A percentile compares a stretch with the other conserved stretches of the same genome.
Conservation (phyloP, 37 sponge, comb jelly and placozoan genomes). For the Crambe crambe region DNA sequence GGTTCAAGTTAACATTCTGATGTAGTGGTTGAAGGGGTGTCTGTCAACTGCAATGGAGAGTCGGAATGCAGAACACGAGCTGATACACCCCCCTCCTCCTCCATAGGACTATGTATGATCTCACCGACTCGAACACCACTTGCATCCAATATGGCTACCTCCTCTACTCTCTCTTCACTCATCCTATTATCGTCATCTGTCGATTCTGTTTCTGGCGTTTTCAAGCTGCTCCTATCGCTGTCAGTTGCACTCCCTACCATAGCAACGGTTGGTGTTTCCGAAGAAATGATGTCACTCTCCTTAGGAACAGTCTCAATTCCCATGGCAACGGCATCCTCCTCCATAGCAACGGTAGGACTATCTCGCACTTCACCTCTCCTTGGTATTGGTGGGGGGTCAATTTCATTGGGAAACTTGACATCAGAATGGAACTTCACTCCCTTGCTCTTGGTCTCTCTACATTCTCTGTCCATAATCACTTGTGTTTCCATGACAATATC, state of each 20-base stretch:
- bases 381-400: conserved; percentile 14
- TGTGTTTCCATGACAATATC: not conserved
- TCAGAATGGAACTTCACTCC: not conserved
- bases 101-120: too few relatives aligned
- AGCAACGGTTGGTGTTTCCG: not conserved
- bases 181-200: not conserved
- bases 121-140: too few relatives aligned
- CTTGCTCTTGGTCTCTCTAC: too few relatives aligned
- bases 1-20: too few relatives aligned
- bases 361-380: not conserved
- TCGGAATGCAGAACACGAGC: too few relatives aligned
- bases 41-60: too few relatives aligned
- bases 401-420: conserved; percentile 6
- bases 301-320: not conserved
- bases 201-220: not conserved
- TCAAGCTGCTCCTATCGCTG: too few relatives aligned
- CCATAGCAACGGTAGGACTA: not conserved
- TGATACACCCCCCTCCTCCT: too few relatives aligned
- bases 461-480: not conserved
- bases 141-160: not conserved
- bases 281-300: not conserved
- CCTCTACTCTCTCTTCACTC: too few relatives aligned
- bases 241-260: not conserved
- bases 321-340: not conserved
- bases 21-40: too few relatives aligned